phyloP scores from a whole-genome alignment of 1,140 invertebrate species.

The Drosophila ercepeae region DNA sequence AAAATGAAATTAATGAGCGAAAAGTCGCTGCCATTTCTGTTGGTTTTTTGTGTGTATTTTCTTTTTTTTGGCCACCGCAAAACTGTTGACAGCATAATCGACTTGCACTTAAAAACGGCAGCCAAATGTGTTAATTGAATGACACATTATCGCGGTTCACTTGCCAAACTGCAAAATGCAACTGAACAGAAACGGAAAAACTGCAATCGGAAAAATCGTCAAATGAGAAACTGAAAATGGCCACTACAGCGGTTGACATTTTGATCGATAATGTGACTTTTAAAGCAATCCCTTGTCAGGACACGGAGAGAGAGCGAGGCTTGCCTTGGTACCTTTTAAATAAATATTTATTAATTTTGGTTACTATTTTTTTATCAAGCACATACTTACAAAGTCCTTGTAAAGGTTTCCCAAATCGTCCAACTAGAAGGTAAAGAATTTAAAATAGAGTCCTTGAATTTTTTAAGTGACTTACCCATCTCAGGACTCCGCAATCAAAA shows the following conservation, averaged over 20 bases:
- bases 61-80: slow-evolving; percentile 33
- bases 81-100: slow-evolving; percentile 69
- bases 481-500: slow-evolving; percentile 38
- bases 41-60: neutral
- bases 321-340: no score
- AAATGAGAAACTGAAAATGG: neutral
- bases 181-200: neutral
- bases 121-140: slow-evolving; percentile 62
- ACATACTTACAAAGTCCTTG: no score
- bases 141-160: slow-evolving; percentile 36
- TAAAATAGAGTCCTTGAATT: no score
- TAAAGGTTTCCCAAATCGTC: no score
- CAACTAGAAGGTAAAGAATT: no score
- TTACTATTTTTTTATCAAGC: no score
- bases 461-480: neutral
- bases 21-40: slow-evolving; percentile 6
- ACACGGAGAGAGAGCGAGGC: no score
- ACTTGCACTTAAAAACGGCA: slow-evolving; percentile 56
- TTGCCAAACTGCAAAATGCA: slow-evolving; percentile 5
- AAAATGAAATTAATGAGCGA: slow-evolving; percentile 66
- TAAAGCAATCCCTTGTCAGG: no score
- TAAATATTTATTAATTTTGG: no score
- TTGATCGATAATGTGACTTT: neutral
- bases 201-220: neutral
- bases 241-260: slow-evolving; percentile 1